Conservation (phyloP, 2,888 invertebrate species). For the Saturnia japonica region DNA sequence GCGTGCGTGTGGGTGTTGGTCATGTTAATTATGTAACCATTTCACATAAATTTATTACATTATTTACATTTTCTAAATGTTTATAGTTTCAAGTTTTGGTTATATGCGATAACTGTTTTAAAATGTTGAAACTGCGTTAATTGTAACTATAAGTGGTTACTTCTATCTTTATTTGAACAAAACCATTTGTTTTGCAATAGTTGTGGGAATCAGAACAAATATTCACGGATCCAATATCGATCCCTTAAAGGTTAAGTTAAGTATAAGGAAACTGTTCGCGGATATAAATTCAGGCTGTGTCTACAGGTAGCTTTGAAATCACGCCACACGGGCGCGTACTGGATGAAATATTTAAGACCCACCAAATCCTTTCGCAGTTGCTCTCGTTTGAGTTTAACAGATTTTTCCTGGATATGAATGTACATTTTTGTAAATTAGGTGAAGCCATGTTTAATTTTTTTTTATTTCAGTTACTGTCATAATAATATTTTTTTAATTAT, state of each 20-base stretch:
- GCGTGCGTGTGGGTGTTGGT: no score
- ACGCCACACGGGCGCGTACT: slow-evolving; percentile 25
- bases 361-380: slow-evolving; percentile 4
- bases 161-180: no score
- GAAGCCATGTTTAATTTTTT: background rate
- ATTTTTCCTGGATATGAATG: background rate
- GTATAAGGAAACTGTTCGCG: slow-evolving; percentile 36
- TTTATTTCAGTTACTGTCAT: no score
- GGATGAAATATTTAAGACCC: slow-evolving; percentile 9
- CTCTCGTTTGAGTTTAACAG: background rate
- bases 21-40: no score
- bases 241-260: slow-evolving; percentile 41
- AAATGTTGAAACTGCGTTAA: no score
- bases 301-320: slow-evolving; percentile 44
- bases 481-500: no score
- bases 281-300: slow-evolving; percentile 45
- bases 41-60: no score
- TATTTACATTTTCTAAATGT: no score
- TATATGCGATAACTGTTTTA: no score
- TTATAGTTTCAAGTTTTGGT: no score
- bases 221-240: slow-evolving; percentile 31
- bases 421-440: background rate
- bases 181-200: slow-evolving; percentile 18
- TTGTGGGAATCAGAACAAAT: slow-evolving; percentile 24
- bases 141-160: no score